These are phyloP conservation scores for Homalodisca vitripennis DNA, from an alignment of 1,140 invertebrate genomes.

Conservation along the genomic window DNA sequence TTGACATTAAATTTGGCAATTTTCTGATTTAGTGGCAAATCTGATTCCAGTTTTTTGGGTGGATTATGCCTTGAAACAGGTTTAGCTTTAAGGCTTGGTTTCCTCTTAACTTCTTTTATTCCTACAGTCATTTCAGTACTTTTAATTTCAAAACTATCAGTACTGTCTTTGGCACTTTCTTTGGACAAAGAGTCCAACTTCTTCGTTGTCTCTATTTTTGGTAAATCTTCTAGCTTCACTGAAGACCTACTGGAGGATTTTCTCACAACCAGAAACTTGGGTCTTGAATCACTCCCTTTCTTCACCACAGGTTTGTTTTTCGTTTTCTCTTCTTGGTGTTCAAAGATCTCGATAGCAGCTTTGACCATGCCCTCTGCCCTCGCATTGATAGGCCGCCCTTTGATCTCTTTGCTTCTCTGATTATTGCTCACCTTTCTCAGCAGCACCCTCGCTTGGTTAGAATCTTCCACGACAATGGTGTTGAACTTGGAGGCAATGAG, in stretches of 20 bases:
- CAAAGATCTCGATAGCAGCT: constrained; percentile 34
- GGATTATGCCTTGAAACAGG: background rate
- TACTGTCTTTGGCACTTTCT: constrained; percentile 9
- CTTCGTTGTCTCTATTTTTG: too few species aligned
- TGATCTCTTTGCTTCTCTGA: background rate
- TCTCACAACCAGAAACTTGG: constrained; percentile 21
- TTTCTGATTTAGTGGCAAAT: background rate
- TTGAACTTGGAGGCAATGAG: constrained; percentile 39
- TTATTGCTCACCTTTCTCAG: constrained; percentile 2
- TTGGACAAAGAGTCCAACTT: too few species aligned
- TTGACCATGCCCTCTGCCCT: constrained; percentile 32
- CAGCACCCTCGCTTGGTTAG: constrained; percentile 13
- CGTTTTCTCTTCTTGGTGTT: constrained; percentile 16
- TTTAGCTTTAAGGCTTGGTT: constrained; percentile 25
- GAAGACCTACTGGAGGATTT: background rate
- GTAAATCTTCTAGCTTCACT: background rate
- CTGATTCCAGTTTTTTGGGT: background rate
- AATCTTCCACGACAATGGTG: constrained; percentile 34
- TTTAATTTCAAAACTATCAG: background rate
- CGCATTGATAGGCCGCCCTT: constrained; percentile 5
- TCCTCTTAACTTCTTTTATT: constrained; percentile 3
- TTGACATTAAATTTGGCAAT: background rate
- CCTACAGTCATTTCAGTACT: background rate
- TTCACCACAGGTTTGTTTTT: background rate
- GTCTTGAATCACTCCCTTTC: background rate